Conservation (phyloP, 2,888 invertebrate species). For the Drosophila incognita region DNA sequence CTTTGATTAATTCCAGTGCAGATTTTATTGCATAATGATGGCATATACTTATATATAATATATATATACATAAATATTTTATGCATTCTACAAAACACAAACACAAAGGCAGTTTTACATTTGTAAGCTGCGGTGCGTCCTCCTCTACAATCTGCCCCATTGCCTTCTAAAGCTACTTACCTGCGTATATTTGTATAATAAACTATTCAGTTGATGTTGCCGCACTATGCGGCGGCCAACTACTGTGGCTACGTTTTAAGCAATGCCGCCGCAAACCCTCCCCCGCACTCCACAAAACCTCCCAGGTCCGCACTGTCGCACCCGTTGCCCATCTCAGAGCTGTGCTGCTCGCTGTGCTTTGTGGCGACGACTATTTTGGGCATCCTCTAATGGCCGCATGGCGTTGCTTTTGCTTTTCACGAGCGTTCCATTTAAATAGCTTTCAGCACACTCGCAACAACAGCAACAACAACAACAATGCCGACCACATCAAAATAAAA, state of each 20-base stretch:
- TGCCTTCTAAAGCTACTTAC: background rate
- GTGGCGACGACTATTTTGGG: constrained; percentile 65
- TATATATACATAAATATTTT: constrained; percentile 2
- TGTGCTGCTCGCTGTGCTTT: constrained; percentile 49
- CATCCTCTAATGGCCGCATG: constrained; percentile 64
- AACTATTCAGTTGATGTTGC: constrained; percentile 71
- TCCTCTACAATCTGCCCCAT: background rate
- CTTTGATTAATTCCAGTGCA: constrained; percentile 38
- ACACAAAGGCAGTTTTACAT: constrained; percentile 59
- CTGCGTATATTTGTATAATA: constrained; percentile 55
- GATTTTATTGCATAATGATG: constrained; percentile 43
- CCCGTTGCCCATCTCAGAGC: constrained; percentile 12
- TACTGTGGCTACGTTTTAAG: constrained; percentile 40
- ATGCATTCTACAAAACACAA: constrained; percentile 32
- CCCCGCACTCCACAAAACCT: background rate
- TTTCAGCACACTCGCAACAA: constrained; percentile 52
- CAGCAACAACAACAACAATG: constrained; percentile 37
- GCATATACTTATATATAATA: constrained; percentile 30
- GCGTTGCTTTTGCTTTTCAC: constrained; percentile 58
- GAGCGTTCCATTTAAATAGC: constrained; percentile 72
- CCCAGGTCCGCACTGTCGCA: background rate
- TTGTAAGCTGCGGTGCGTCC: constrained; percentile 44
- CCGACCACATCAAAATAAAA: constrained; percentile 70
- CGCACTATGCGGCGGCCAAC: constrained; percentile 54
- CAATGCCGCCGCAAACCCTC: background rate